Base-by-base conservation (phyloP, 2,113 vertebrate genomes). In the Apteryx mantelli region DNA sequence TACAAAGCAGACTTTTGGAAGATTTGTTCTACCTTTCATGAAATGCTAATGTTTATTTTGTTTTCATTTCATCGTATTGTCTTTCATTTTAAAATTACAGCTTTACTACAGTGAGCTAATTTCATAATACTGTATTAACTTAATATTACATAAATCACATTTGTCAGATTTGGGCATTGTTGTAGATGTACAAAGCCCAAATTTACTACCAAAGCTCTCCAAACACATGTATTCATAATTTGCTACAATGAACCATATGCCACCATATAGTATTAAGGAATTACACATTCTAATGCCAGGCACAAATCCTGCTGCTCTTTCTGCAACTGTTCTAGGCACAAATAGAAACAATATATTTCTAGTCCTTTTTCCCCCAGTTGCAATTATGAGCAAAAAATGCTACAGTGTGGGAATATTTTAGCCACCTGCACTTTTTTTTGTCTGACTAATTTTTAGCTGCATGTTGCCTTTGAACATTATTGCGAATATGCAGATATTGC, bases 71-170 rank as follows among this genome's bases (percentile, higher is more conserved):
- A 74, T 77, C 0, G 4, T 40, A 88, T 97, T 98, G 97, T 98
- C 98, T 97, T 97, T 97, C 97, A 93, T 97, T 97, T 97, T 93
- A 97, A 98, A 98, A 98, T 98, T 98, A 98, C 97, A 98, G 97
- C 97, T 98, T 98, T 97, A 96, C 97, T 97, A 84, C 97, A 90
- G 96, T 97, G 97, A 97, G 95, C 96, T 98, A 98, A 98, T 98
- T 98, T 98, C 97, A 95, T 98, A 98, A 98, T 98, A 96, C 97
- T 93, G 97, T 96, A 98, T 98, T 97, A 98, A 98, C 90, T 97
- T 98, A 97, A 98, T 98, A 98, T 98, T 98, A 96, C 95, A 97
- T 98, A 98, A 98, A 98, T 98, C 97, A 98, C 64, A 18, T 94
- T 82, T 96, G 97, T 98, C 98, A 98, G 97, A 97, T 97, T 96